Base-by-base conservation (phyloP, 2,888 invertebrate species). In the Protodeltote pygarga region DNA sequence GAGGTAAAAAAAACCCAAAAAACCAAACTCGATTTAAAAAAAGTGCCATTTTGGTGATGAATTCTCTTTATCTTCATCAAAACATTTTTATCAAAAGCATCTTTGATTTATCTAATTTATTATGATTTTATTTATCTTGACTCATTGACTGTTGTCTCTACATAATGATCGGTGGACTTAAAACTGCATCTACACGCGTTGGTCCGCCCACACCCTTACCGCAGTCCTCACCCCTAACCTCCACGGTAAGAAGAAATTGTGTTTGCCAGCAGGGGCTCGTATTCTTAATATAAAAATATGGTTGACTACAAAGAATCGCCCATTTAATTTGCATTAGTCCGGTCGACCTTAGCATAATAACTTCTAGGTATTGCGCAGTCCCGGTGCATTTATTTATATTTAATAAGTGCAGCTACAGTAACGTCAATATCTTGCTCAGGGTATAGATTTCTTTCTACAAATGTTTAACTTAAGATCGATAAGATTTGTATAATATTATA, bases 241-340 rank as follows among this genome's bases (percentile, higher is more conserved):
- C 60, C 60, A 69, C 71, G 62, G 71, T 75, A 75, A 81, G 73
- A 64, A 82, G 82, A 84, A 87, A 86, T 83, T 84, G 83, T 83
- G 79, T 83, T 83, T 81, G 76, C 81, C 79, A 77, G 83, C 81
- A 72, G 83, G 83, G 75, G 76, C 73, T 75, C 67, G 66, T 68
- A 66, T 71, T 75, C 77, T 83, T 87, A 87, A 89, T 89, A 83
- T 86, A 78, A 86, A 88, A 85, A 84, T 87, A 87, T 87, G 80
- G 81, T 77, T 77, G 71, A 75, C 76, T 81, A 75, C 77, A 79
- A 79, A 77, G 77, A 83, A 81, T 80, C 77, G 76, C 73, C 79
- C 74, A 77, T 83, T 85, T 87, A 83, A 85, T 87, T 86, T 85
- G 75, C 78, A 81, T 82, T 79, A 78, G 79, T 73, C 62, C 71